Percentiles rank a stretch among this genome's conserved stretches.
Conservation (phyloP, 2,888 invertebrate genomes). For the Electrophaes corylata region DNA sequence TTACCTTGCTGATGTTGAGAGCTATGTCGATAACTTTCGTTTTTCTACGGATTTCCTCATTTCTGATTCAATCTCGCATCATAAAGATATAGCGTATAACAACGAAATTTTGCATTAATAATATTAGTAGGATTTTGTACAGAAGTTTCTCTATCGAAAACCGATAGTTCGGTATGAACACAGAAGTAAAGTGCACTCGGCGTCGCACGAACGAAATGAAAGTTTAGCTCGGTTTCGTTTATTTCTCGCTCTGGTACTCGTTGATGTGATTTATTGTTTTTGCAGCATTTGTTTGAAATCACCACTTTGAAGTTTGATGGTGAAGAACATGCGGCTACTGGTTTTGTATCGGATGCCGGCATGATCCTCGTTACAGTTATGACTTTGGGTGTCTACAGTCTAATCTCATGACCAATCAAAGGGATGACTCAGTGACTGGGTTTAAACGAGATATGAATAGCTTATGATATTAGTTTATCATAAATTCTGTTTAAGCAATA, state of each 20-base stretch:
- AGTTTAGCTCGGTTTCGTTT: slow-evolving; percentile 72
- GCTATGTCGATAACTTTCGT: too few species aligned
- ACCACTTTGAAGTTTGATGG: slow-evolving; percentile 59
- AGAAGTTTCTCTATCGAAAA: slow-evolving; percentile 40
- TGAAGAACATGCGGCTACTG: slow-evolving; percentile 16
- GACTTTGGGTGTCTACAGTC: slow-evolving; percentile 7
- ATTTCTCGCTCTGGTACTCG: slow-evolving; percentile 61
- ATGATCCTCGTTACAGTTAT: slow-evolving; percentile 18
- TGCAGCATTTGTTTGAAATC: slow-evolving; percentile 59
- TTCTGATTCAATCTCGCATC: too few species aligned
- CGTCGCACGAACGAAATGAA: slow-evolving; percentile 70
- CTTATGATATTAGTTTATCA: neutral
- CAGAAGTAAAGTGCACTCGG: slow-evolving; percentile 68
- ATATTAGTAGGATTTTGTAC: neutral
- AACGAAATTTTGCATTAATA: too few species aligned
- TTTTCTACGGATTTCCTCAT: too few species aligned
- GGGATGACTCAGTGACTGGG: slow-evolving; percentile 10
- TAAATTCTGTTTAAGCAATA: neutral
- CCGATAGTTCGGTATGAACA: slow-evolving; percentile 47
- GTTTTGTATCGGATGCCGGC: slow-evolving; percentile 14
- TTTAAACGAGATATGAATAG: neutral
- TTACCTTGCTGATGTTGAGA: too few species aligned
- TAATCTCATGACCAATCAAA: slow-evolving; percentile 12
- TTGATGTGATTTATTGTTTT: slow-evolving; percentile 78
- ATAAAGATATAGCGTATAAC: too few species aligned